These are phyloP conservation scores for Eupithecia vulgata DNA, from an alignment of 2,888 invertebrate species.

Conservation along the genomic window DNA sequence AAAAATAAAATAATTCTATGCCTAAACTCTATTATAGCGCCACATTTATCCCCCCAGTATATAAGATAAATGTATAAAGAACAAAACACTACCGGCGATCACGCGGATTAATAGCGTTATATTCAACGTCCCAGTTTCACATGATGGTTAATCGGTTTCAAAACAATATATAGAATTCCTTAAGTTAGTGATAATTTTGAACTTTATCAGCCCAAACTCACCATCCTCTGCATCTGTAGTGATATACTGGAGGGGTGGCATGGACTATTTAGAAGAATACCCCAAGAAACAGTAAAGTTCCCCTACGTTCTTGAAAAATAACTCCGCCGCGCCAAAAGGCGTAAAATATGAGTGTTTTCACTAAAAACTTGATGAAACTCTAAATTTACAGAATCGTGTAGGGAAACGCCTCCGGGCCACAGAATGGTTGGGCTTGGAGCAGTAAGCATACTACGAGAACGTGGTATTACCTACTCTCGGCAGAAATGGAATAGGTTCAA, in stretches of 20 bases:
- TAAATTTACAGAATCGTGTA: slow-evolving; percentile 35
- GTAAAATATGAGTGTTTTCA: slow-evolving; percentile 33
- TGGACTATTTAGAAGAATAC: slow-evolving; percentile 27
- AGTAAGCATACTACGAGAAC: background rate
- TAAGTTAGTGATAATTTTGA: background rate
- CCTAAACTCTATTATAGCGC: no score
- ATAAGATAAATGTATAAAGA: no score
- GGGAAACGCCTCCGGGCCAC: slow-evolving; percentile 22
- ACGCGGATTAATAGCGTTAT: background rate
- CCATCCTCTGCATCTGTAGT: background rate
- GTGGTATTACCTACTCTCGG: background rate
- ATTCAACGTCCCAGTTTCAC: background rate
- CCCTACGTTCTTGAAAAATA: slow-evolving; percentile 33
- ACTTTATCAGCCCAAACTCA: background rate
- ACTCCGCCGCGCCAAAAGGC: slow-evolving; percentile 11
- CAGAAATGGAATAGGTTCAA: background rate
- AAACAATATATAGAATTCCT: background rate
- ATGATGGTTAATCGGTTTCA: background rate
- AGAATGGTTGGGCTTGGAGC: slow-evolving; percentile 4
- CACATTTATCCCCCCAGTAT: no score
- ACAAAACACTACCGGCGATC: background rate
- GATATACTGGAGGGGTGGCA: background rate
- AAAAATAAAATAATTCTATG: no score
- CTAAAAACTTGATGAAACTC: slow-evolving; percentile 38
- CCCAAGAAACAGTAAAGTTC: slow-evolving; percentile 30